Evolutionary conservation across 2,888 invertebrate species (phyloP).

Genomic region (Agonum fuliginosum): DNA sequence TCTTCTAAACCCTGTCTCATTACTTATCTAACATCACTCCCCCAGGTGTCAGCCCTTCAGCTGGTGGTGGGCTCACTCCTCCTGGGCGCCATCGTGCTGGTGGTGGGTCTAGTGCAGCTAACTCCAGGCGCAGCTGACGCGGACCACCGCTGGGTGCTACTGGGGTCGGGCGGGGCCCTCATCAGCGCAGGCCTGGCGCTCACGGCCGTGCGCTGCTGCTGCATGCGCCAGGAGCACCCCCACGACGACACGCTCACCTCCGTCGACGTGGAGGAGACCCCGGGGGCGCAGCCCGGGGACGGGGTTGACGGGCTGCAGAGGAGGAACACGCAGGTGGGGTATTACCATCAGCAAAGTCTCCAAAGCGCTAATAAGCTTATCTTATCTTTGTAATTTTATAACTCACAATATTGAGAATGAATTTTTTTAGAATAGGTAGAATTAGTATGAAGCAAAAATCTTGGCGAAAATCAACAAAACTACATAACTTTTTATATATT

Average conservation of each 20-base stretch:
- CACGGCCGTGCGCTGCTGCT: conserved; percentile 80
- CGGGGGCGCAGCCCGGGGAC: conserved; percentile 68
- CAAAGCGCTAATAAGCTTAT: too few species aligned
- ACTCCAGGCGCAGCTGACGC: conserved; percentile 86
- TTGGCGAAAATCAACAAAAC: too few species aligned
- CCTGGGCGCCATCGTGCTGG: conserved; percentile 83
- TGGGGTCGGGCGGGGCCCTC: conserved; percentile 80
- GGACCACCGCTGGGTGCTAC: conserved; percentile 82
- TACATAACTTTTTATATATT: too few species aligned
- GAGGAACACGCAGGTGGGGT: conserved; percentile 70
- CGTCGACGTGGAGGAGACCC: conserved; percentile 67
- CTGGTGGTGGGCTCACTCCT: conserved; percentile 84
- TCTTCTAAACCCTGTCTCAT: too few species aligned
- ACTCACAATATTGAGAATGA: too few species aligned
- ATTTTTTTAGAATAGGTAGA: too few species aligned
- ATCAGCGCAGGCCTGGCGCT: conserved; percentile 79
- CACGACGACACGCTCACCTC: conserved; percentile 73
- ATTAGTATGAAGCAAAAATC: too few species aligned
- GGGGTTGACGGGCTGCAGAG: conserved; percentile 74
- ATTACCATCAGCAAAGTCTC: not conserved
- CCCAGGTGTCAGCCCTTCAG: conserved; percentile 83
- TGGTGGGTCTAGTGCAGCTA: conserved; percentile 85
- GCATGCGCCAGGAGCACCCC: conserved; percentile 75
- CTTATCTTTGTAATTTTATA: too few species aligned
- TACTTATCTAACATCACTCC: conserved; percentile 45